phyloP scores from a whole-genome alignment of 2,797 vertebrate species.

The Sternotherus odoratus region DNA sequence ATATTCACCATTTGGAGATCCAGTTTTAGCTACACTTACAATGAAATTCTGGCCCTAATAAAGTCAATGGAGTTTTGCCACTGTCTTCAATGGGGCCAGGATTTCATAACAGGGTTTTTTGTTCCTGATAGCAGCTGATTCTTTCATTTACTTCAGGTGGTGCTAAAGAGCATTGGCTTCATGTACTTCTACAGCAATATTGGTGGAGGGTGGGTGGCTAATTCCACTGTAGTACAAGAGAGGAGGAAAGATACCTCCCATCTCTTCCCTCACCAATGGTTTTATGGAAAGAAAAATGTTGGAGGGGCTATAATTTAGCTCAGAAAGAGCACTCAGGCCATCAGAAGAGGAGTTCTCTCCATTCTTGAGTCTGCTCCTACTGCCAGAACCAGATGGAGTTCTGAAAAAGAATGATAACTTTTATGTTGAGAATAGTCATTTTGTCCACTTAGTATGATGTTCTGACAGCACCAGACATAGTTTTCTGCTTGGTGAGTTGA shows the following conservation, averaged over 20 bases:
- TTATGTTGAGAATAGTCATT: constrained; percentile 17
- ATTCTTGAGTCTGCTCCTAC: constrained; percentile 16
- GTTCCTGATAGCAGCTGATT: background rate
- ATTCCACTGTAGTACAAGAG: constrained; percentile 3
- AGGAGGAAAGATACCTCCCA: constrained; percentile 1
- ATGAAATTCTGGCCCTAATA: background rate
- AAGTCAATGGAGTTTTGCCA: background rate
- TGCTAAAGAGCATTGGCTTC: background rate
- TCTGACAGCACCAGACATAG: constrained; percentile 65
- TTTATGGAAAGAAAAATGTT: background rate
- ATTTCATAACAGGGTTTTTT: background rate
- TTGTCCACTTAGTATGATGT: constrained; percentile 55
- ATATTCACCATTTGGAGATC: background rate
- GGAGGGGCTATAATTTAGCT: background rate
- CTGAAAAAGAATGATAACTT: constrained; percentile 14
- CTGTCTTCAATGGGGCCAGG: background rate
- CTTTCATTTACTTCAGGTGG: constrained; percentile 34
- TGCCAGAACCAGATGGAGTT: background rate
- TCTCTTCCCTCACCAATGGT: background rate
- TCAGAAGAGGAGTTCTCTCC: constrained; percentile 26
- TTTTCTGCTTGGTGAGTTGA: constrained; percentile 66
- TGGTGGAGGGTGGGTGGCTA: background rate
- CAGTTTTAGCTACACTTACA: background rate
- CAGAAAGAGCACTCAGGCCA: constrained; percentile 37
- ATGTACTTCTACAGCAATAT: constrained; percentile 11